phyloP scores from a whole-genome alignment of 1,140 invertebrate genomes.

The Chrysoperla carnea region DNA sequence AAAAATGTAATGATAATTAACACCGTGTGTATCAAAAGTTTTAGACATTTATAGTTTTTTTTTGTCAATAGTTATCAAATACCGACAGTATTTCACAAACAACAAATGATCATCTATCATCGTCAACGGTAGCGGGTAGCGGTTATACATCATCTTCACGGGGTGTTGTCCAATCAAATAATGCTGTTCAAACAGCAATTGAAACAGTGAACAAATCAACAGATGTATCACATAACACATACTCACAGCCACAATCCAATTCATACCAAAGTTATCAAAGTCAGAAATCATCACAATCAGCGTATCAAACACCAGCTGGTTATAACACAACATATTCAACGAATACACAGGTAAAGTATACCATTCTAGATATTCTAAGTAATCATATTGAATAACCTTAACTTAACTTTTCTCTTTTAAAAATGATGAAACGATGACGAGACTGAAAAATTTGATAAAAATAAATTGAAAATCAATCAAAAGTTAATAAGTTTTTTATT shows the following conservation, averaged over 20 bases:
- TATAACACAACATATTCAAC: conserved; percentile 14
- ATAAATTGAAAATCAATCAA: too few species aligned
- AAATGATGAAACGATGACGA: too few species aligned
- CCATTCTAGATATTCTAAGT: too few species aligned
- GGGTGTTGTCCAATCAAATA: neutral
- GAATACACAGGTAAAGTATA: conserved; percentile 11
- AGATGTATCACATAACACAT: conserved; percentile 12
- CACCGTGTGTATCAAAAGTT: too few species aligned
- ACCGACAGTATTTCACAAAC: conserved; percentile 20
- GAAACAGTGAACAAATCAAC: neutral
- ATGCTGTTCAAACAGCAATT: neutral
- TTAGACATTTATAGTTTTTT: neutral
- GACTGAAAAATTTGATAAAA: too few species aligned
- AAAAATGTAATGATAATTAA: too few species aligned
- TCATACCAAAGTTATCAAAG: conserved; percentile 11
- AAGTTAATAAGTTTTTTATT: too few species aligned
- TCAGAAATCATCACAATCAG: conserved; percentile 10
- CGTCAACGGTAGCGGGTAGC: conserved; percentile 2
- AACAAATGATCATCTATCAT: conserved; percentile 15
- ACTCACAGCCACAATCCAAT: conserved; percentile 12
- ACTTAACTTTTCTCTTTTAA: too few species aligned
- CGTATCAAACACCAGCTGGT: conserved; percentile 12
- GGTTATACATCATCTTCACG: conserved; percentile 12
- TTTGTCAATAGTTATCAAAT: conserved; percentile 16
- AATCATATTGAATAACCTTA: too few species aligned